Evolutionary conservation across 2,888 invertebrate species (phyloP).

Genomic region (Tyria jacobaeae): DNA sequence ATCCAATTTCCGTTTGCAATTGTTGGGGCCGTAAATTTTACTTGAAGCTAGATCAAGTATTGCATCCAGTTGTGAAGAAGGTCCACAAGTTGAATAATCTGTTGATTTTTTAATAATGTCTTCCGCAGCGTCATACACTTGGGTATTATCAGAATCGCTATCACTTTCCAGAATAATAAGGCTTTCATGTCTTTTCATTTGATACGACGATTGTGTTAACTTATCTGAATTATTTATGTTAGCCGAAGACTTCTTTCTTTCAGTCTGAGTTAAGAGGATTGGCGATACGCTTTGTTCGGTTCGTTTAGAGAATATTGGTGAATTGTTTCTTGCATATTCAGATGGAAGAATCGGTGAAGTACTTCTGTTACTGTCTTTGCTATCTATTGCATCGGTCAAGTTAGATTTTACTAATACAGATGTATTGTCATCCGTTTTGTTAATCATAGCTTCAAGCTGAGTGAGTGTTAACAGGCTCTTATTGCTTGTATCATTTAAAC

Average conservation of each 20-base stretch:
- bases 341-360: constrained; percentile 69
- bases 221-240: constrained; percentile 31
- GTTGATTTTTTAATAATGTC: constrained; percentile 23
- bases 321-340: constrained; percentile 42
- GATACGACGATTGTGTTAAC: constrained; percentile 30
- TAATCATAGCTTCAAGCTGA: constrained; percentile 79
- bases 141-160: constrained; percentile 68
- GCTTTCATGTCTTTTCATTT: constrained; percentile 52
- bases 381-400: constrained; percentile 15
- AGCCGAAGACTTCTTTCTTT: constrained; percentile 53
- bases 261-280: constrained; percentile 70
- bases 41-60: neutral
- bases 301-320: constrained; percentile 16
- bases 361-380: constrained; percentile 58
- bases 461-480: constrained; percentile 81
- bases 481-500: constrained; percentile 54
- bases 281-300: constrained; percentile 70
- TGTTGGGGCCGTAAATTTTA: constrained; percentile 35
- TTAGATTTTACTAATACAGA: constrained; percentile 30
- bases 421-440: constrained; percentile 59
- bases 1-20: constrained; percentile 65
- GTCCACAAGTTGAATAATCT: neutral
- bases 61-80: neutral
- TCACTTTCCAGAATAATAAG: constrained; percentile 76
- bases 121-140: constrained; percentile 56